Evolutionary conservation across 2,797 vertebrate species (phyloP).

Genomic region (Paguma larvata): DNA sequence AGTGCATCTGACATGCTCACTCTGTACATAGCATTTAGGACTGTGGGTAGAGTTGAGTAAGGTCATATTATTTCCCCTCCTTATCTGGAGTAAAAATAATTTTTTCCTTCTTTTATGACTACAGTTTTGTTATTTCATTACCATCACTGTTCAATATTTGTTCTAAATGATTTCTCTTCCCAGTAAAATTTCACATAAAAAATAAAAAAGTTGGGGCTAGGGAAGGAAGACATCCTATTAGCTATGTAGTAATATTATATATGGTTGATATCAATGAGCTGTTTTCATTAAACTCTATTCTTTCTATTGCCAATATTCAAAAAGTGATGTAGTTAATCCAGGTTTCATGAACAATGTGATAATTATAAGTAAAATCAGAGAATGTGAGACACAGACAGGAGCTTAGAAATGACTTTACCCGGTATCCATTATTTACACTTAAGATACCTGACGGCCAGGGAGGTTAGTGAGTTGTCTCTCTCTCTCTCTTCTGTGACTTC

Average conservation of each 20-base stretch:
- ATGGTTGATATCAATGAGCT: not conserved
- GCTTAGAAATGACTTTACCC: not conserved
- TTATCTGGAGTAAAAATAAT: conserved; percentile 32
- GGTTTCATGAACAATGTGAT: conserved; percentile 19
- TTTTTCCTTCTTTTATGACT: conserved; percentile 43
- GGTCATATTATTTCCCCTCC: not conserved
- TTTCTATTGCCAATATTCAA: conserved; percentile 12
- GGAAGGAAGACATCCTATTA: not conserved
- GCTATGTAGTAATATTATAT: not conserved
- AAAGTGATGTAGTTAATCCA: conserved; percentile 22
- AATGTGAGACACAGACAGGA: not conserved
- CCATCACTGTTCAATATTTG: conserved; percentile 21
- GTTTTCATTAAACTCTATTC: conserved; percentile 27
- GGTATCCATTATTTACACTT: not conserved
- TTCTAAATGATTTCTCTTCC: conserved; percentile 39
- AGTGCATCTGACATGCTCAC: not conserved
- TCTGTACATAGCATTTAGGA: not conserved
- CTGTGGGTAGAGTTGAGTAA: not conserved
- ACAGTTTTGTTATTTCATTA: conserved; percentile 28
- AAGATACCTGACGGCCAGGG: not conserved
- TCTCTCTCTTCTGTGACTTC: not conserved
- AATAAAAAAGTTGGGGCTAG: not conserved
- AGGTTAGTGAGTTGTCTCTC: not conserved
- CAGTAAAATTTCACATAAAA: conserved; percentile 40
- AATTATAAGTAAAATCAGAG: conserved; percentile 41